Percentiles rank a stretch among this genome's conserved stretches.
Conservation (phyloP, 37 sponge, comb jelly and placozoan genomes). For the Oopsacas minuta region DNA sequence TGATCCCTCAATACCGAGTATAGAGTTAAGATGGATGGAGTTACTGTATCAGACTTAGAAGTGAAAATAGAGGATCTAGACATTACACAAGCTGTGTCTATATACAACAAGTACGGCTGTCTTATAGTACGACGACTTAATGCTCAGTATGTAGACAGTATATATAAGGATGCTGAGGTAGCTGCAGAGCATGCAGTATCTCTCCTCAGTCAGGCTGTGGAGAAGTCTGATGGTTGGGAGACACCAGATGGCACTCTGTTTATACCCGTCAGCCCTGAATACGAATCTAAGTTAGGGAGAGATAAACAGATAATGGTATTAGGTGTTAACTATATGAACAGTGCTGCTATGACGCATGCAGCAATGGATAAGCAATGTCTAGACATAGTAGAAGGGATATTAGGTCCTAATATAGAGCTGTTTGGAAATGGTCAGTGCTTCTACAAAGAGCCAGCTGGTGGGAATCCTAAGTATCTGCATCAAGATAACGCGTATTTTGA, state of each 20-base stretch:
- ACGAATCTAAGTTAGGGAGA: background rate
- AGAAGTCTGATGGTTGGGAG: slow-evolving; percentile 19
- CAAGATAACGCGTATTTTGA: slow-evolving; percentile 29
- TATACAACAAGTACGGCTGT: slow-evolving; percentile 21
- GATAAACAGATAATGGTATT: slow-evolving; percentile 17
- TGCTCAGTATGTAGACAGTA: slow-evolving; percentile 1
- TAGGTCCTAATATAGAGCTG: slow-evolving; percentile 26
- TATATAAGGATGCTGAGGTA: background rate
- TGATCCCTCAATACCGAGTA: too few relatives aligned
- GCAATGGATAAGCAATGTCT: slow-evolving; percentile 18
- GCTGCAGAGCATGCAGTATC: slow-evolving; percentile 18
- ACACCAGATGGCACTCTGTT: slow-evolving; percentile 26
- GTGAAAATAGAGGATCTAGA: slow-evolving; percentile 16
- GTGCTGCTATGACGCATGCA: slow-evolving; percentile 21
- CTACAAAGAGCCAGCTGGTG: slow-evolving; percentile 22
- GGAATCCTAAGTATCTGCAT: slow-evolving; percentile 21
- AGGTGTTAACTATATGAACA: slow-evolving; percentile 5
- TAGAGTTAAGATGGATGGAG: too few relatives aligned
- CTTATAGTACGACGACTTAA: slow-evolving; percentile 23
- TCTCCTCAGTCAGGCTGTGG: background rate
- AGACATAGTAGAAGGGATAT: slow-evolving; percentile 10
- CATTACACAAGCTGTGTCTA: background rate
- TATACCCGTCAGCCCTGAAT: slow-evolving; percentile 13
- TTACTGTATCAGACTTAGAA: background rate
- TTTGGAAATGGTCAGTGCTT: slow-evolving; percentile 25